Base-by-base conservation (phyloP, 2,797 vertebrate species). In the Botia almorhae region DNA sequence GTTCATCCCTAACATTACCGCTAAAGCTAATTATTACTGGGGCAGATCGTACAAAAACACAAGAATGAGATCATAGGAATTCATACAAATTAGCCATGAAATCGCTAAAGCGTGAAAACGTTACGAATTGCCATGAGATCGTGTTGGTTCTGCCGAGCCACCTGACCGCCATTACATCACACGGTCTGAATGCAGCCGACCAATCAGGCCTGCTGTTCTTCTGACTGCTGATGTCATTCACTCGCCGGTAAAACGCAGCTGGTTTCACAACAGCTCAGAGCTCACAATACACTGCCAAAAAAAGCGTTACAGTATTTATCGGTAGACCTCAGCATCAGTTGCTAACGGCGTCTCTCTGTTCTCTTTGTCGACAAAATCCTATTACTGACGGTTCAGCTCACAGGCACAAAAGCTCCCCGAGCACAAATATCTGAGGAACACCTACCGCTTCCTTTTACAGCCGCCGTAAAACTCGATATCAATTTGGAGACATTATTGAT, bases 401-500 rank as follows among this genome's bases (percentile, higher is more conserved):
- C 83, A 82, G 76, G 80, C 85, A 84, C 74, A 85, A 80, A 75
- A 69, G 74, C 74, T 61, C 85, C 82, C 82, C 64, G 84, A 85
- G 74, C 76, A 82, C 72, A 84, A 82, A 83, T 43, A 87, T 84
- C 84, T 67, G 69, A 70, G 82, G 51, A 74, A 76, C 81, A 83
- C 69, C 74, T 79, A 81, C 61, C 51, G 43, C 80, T 85, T 83
- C 74, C 85, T 80, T 63, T 85, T 83, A 85, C 83, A 87, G 88
- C 76, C 80, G 84, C 89, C 89, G 87, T 89, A 88, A 26, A 92
- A 89, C 83, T 85, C 86, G 50, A 73, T 86, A 90, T 89, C 89
- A 89, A 90, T 89, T 81, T 81, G 81, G 76, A 87, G 81, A 85
- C 46, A 61, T 87, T 89, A 68, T 76, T 82, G 80, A 88, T 61